Conservation (phyloP, 2,888 invertebrate genomes). For the Coleophora deauratella region DNA sequence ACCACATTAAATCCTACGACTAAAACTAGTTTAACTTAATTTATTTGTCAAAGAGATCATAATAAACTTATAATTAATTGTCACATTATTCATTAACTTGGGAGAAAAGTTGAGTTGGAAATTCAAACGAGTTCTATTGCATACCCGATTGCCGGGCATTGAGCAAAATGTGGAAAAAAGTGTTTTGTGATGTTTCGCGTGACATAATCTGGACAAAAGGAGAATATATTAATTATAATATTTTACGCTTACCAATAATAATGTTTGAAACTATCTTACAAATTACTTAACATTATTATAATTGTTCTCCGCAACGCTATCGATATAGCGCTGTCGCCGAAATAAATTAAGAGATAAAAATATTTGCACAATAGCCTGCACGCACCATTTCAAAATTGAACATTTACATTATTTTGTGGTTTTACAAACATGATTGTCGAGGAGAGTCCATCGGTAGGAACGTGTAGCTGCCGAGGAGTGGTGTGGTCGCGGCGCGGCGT, state of each 20-base stretch:
- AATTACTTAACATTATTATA: constrained; percentile 68
- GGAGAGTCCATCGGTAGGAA: neutral
- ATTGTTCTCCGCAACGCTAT: constrained; percentile 36
- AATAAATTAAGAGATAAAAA: constrained; percentile 64
- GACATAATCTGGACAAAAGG: constrained; percentile 29
- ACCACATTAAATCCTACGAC: constrained; percentile 24
- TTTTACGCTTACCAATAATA: constrained; percentile 42
- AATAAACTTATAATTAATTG: constrained; percentile 67
- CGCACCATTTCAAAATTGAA: constrained; percentile 31
- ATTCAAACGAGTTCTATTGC: constrained; percentile 1
- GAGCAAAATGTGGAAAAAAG: constrained; percentile 22
- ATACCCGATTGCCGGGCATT: constrained; percentile 2
- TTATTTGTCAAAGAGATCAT: constrained; percentile 70
- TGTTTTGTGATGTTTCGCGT: constrained; percentile 42
- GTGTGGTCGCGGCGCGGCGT: constrained; percentile 9
- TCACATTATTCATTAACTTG: constrained; percentile 50
- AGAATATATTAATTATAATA: constrained; percentile 49
- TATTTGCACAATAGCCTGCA: constrained; percentile 51
- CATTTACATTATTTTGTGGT: constrained; percentile 13
- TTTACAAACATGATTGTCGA: constrained; percentile 9
- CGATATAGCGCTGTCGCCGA: constrained; percentile 33
- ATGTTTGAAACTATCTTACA: constrained; percentile 60
- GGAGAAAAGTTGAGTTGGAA: constrained; percentile 6
- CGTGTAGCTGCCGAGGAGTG: constrained; percentile 26
- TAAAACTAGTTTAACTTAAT: constrained; percentile 57